phyloP scores from a whole-genome alignment of 23 tunicate species.

The Ciona savignyi region DNA sequence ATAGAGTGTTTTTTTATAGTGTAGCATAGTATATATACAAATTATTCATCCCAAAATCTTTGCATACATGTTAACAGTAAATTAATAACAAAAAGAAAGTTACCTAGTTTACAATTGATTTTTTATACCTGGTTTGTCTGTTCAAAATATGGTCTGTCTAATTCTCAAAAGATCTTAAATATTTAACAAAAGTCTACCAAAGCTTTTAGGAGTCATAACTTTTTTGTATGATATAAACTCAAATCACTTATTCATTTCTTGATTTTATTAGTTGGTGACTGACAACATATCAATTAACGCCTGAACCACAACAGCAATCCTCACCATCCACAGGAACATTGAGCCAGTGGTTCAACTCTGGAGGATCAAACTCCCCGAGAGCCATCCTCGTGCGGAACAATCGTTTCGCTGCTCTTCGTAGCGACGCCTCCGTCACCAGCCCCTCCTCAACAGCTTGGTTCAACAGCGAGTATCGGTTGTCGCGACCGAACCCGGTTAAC shows the following conservation, averaged over 20 bases:
- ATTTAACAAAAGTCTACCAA: no score
- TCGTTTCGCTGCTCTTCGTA: constrained; percentile 42
- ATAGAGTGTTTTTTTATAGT: no score
- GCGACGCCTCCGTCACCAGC: constrained; percentile 23
- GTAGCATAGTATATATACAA: no score
- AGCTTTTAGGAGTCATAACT: neutral
- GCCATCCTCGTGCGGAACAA: constrained; percentile 58
- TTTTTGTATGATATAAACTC: neutral
- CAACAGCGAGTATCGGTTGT: constrained; percentile 45
- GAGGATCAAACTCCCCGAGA: constrained; percentile 81
- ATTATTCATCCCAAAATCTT: no score
- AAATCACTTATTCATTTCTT: neutral
- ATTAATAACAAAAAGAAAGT: no score
- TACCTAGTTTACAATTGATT: no score
- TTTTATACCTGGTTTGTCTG: no score
- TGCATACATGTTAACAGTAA: no score
- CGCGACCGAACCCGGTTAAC: constrained; percentile 25
- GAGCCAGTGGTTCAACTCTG: constrained; percentile 45
- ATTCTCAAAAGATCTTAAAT: no score
- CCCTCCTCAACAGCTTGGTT: constrained; percentile 32
- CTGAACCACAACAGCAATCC: neutral
- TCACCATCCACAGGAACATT: constrained; percentile 46
- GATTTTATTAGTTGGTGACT: neutral
- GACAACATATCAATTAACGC: no score
- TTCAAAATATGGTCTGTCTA: no score